Percentiles rank a stretch among this genome's conserved stretches.
phyloP scores from a whole-genome alignment of 2,797 vertebrate genomes.

The Poliocrania exsul region DNA sequence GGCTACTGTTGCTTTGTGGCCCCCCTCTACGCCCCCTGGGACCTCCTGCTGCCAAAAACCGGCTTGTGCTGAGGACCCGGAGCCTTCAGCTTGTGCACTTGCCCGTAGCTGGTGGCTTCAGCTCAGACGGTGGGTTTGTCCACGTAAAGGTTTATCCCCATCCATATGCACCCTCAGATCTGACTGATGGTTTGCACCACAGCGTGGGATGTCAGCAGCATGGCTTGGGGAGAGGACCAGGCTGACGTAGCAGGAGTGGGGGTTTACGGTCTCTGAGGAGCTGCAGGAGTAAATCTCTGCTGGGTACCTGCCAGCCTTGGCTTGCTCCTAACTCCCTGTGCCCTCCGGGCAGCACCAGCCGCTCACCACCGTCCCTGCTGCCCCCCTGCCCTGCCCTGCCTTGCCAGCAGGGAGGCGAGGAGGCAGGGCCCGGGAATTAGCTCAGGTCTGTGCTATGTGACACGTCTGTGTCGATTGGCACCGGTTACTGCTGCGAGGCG shows the following conservation, averaged over 20 bases:
- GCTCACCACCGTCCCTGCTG: fast-evolving
- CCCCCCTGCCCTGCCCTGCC: background rate
- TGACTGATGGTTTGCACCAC: background rate
- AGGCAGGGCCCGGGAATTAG: background rate
- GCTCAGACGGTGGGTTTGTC: background rate
- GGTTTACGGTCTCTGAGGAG: background rate
- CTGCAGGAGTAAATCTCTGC: background rate
- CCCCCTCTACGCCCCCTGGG: background rate
- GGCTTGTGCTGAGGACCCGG: background rate
- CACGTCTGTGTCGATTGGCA: background rate
- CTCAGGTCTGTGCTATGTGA: constrained; percentile 37
- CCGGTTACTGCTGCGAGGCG: background rate
- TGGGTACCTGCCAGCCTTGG: background rate
- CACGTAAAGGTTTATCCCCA: fast-evolving
- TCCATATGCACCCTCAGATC: background rate
- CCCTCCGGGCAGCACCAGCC: background rate
- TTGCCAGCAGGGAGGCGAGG: fast-evolving
- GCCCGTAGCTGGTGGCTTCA: background rate
- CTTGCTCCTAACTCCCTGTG: background rate
- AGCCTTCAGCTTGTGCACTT: background rate
- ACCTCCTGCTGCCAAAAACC: background rate
- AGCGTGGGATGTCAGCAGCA: background rate
- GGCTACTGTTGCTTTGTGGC: constrained; percentile 10
- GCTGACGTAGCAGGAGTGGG: background rate
- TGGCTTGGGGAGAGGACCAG: background rate